Conservation (phyloP, 2,797 vertebrate species). For the Acanthis flammea region DNA sequence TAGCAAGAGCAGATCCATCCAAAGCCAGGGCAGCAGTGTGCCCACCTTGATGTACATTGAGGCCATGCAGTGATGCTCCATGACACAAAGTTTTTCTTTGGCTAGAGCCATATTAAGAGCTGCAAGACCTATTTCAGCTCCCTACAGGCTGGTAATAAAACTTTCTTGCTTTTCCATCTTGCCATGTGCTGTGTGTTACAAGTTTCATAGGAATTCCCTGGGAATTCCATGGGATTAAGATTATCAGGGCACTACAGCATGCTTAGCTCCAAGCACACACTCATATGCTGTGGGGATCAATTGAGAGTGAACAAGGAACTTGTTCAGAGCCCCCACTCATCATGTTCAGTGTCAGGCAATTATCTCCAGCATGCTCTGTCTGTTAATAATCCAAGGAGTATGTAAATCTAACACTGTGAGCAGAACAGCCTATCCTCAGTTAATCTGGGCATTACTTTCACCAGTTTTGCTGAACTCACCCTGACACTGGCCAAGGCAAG, state of each 20-base stretch:
- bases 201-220: neutral
- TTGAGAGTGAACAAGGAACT: fast-evolving
- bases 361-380: neutral
- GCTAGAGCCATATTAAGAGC: neutral
- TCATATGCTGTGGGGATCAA: fast-evolving
- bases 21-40: neutral
- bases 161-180: neutral
- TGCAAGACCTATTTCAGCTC: neutral
- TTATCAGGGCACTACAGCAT: neutral
- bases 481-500: neutral
- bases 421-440: neutral
- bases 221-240: neutral
- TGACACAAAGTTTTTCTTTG: neutral
- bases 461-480: neutral
- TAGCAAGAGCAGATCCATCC: neutral
- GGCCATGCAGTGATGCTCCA: fast-evolving
- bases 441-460: neutral
- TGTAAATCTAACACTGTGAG: neutral
- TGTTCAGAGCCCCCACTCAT: neutral
- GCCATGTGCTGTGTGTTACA: neutral
- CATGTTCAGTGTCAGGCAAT: neutral
- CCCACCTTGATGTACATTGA: fast-evolving
- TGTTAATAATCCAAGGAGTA: neutral
- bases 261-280: neutral
- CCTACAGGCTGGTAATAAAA: neutral